Evolutionary conservation across 23 tunicate species (phyloP), one percentile per base, ranked within the genome.

Genomic region (Trididemnum clinides): DNA sequence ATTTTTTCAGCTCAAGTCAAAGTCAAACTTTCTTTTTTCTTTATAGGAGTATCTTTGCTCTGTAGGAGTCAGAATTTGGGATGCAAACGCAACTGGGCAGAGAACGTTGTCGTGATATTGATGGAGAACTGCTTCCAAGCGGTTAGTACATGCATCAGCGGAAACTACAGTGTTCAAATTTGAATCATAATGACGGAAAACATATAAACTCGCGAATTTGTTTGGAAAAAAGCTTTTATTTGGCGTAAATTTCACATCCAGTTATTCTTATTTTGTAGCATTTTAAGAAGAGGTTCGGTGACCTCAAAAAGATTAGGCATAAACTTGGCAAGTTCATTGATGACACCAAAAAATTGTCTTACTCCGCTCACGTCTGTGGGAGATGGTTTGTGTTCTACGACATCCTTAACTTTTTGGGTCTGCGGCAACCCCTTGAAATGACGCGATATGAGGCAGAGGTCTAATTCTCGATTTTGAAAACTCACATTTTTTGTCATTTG

Each of bases 401-500:
- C 66, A 30, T 31, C 26, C 54, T 74, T 7, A 12, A 7, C 15
- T 79, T 6, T 81, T 51, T 19, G 74, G 85, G 33, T 81, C 85
- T 1, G 74, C 73, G 20, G 19, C 18, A 29, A 81, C 34, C 7
- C 54, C 85, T 34, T 64, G 10, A 34, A n/a, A 27, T n/a, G 57
- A 64, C 1, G 64, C 32, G 33, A 63, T 35, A 34, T 64, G 85
- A 19, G 76, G 51, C 51, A 81, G 22, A 81, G 33, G 64, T 28
- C 64, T 81, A 1, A 82, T 19, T 22, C 33, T 38, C 1, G 82
- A 10, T 31, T 54, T 73, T 18, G 66, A 34, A 63, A 84, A 84
- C 50, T 71, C 72, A 63, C 88, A 84, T 84, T 84, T 84, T 15
- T 70, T 2, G 15, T 50, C 35, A 27, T 77, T 86, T 44, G 78